Conservation (phyloP, 2,797 vertebrate genomes). For the Sternarchorhynchus goeldii region DNA sequence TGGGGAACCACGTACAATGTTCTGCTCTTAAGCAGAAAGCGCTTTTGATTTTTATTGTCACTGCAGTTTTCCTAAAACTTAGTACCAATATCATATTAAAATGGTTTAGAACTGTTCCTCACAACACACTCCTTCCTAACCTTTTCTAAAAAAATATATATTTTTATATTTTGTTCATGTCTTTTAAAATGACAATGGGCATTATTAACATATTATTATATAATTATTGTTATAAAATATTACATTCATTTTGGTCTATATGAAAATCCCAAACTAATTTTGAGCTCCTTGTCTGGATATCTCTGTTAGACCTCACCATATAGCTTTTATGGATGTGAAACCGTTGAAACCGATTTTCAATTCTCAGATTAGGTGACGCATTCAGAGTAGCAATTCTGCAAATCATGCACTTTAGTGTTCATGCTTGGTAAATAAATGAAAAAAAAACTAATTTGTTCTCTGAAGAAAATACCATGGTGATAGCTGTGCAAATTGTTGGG, state of each 20-base stretch:
- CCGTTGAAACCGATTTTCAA: constrained; percentile 34
- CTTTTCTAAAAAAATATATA: background rate
- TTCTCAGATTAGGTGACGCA: constrained; percentile 29
- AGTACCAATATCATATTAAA: background rate
- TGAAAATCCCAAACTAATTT: constrained; percentile 48
- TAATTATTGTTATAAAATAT: too few species aligned
- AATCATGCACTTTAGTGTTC: constrained; percentile 34
- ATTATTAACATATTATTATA: constrained; percentile 12
- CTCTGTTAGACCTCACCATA: constrained; percentile 40
- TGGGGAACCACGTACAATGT: background rate
- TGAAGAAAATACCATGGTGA: constrained; percentile 34
- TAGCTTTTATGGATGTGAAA: constrained; percentile 40
- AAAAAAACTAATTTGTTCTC: constrained; percentile 41
- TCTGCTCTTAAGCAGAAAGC: background rate
- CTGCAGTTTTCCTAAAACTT: background rate
- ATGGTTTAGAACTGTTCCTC: background rate
- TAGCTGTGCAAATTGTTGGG: constrained; percentile 21
- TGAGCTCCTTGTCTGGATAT: constrained; percentile 39
- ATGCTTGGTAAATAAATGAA: constrained; percentile 42
- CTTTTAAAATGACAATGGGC: constrained; percentile 26
- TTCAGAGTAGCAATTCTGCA: constrained; percentile 40
- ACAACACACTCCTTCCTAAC: background rate
- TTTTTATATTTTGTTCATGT: background rate
- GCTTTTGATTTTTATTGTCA: background rate
- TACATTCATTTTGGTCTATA: constrained; percentile 40